Percentiles rank a stretch among this genome's conserved stretches.
Conservation (phyloP, 2,888 invertebrate species). For the Dusona sp. region DNA sequence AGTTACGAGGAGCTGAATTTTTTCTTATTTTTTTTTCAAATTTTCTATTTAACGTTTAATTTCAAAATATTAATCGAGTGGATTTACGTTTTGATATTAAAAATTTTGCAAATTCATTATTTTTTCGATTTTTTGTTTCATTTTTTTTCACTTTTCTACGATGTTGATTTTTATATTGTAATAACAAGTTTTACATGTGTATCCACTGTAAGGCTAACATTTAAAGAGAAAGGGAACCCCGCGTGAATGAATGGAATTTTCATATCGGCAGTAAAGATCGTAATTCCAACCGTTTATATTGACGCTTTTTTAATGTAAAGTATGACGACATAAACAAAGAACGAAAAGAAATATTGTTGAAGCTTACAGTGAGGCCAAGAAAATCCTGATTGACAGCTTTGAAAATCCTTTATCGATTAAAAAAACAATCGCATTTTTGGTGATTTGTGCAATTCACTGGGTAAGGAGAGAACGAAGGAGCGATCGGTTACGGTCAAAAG, state of each 20-base stretch:
- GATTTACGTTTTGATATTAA: background rate
- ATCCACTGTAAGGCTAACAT: slow-evolving; percentile 65
- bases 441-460: background rate
- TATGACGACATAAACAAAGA: slow-evolving; percentile 5
- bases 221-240: slow-evolving; percentile 72
- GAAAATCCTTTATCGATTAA: slow-evolving; percentile 14
- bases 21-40: too few species aligned
- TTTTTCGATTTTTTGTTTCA: background rate
- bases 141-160: background rate
- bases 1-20: too few species aligned
- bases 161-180: slow-evolving; percentile 13
- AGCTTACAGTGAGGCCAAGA: background rate
- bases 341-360: background rate
- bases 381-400: slow-evolving; percentile 17
- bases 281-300: slow-evolving; percentile 58
- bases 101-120: background rate
- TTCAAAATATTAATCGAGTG: background rate
- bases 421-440: background rate
- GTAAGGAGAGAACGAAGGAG: background rate
- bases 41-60: too few species aligned
- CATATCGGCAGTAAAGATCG: slow-evolving; percentile 66
- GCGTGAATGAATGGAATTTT: slow-evolving; percentile 72
- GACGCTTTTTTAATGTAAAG: slow-evolving; percentile 26
- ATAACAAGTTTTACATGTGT: background rate
- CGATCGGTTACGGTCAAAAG: slow-evolving; percentile 3